Base-by-base conservation (phyloP, 1,140 invertebrate genomes). In the Temnothorax nylanderi region DNA sequence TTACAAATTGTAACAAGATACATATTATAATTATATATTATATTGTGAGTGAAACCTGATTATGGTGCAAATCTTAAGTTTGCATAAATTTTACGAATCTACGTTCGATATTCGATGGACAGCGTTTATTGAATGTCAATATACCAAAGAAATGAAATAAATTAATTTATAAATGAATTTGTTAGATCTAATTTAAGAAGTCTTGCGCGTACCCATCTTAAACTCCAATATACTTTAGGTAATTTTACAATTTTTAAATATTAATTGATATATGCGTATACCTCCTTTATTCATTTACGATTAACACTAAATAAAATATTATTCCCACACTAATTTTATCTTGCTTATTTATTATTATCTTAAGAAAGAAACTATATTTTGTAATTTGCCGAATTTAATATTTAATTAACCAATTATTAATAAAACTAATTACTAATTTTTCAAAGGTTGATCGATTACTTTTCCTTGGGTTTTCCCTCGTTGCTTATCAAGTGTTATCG, bases 341-440 rank as follows among this genome's bases (percentile, higher is more conserved):
- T 54, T 2, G 3, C 16, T 72, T 13, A 64, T 62, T 60, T 60
- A 44, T 41, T 32, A 47, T 77, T 60, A 16, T 62, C 0, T 18
- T 44, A 34, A 60, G 13, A 18, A 60, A 32, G n/a, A 11, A 67
- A 64, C 47, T n/a, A 72, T 37, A 60, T 76, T 16, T 16, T 47
- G 41, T 69, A 4, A 76, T 41, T 60, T 44, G 16, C 0, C 16
- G 2, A 76, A 26, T 75, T 7, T 56, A 18, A 44, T 26, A 62
- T 44, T 47, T 8, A 65, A 80, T 67, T 37, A 67, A 49, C 34
- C 6, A 67, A 80, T 54, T 54, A 54, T 13, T 67, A 80, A 37
- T 69, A 69, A 41, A 81, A 56, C 13, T 69, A 81, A 69, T 54
- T 37, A 65, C 11, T 78, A 62, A 44, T 34, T 62, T 47, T 44